Percentiles rank a stretch among this genome's conserved stretches.
phyloP scores from a whole-genome alignment of 2,888 invertebrate genomes.

The Drosophila vallismaia region DNA sequence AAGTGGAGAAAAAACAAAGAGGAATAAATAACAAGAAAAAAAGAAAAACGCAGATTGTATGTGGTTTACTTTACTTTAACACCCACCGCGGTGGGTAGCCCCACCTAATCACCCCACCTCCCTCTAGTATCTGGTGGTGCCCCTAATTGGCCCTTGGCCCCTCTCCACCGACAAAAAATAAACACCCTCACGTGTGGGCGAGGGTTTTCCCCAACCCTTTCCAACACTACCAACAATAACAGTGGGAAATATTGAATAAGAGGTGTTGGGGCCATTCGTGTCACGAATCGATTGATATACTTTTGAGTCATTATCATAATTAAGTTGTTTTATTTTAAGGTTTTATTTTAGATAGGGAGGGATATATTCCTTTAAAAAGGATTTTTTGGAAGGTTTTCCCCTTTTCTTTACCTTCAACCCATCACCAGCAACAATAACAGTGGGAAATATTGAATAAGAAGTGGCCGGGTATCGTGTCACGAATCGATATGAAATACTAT shows the following conservation, averaged over 20 bases:
- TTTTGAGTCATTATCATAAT: background rate
- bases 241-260: conserved; percentile 26
- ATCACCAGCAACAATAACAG: conserved; percentile 13
- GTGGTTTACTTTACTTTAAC: conserved; percentile 31
- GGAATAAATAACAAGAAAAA: conserved; percentile 21
- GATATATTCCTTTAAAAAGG: no score
- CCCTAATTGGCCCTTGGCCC: conserved; percentile 26
- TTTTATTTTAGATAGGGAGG: no score
- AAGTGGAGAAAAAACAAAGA: conserved; percentile 19
- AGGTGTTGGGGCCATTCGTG: conserved; percentile 16
- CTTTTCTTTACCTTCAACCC: no score
- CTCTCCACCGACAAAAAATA: background rate
- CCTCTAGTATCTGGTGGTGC: conserved; percentile 7
- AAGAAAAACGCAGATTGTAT: conserved; percentile 36
- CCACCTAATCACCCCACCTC: background rate
- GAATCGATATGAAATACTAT: conserved; percentile 1
- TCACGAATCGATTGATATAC: conserved; percentile 14
- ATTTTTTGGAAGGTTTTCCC: background rate
- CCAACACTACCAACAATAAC: conserved; percentile 10
- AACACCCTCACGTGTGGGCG: conserved; percentile 8
- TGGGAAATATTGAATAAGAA: conserved; percentile 28
- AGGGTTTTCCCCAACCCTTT: conserved; percentile 2
- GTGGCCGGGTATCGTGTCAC: conserved; percentile 24
- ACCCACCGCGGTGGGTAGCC: background rate
- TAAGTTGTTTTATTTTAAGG: no score